Base-by-base conservation (phyloP, 1,140 invertebrate genomes). In the Cotesia chilonis region DNA sequence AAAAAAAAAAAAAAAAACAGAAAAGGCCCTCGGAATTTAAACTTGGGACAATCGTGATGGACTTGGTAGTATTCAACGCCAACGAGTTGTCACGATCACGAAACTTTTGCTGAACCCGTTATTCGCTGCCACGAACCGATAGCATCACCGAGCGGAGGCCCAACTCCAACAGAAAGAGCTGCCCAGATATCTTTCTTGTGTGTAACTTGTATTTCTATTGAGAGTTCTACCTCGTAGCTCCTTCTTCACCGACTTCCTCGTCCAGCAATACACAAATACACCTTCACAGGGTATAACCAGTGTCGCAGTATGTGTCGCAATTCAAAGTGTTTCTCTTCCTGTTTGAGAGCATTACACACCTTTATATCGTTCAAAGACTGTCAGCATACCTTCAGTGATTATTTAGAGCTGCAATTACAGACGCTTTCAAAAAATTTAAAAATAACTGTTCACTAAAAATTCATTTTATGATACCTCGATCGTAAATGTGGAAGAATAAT, bases 41-140 rank as follows among this genome's bases (percentile, higher is more conserved):
- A 72, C 71, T 54, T 52, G 71, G 65, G 12, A 61, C 41, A 66
- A 73, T 72, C 71, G 68, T 72, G 74, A 75, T 75, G 74, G 70
- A 72, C 74, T 70, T 67, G 65, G 55, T 63, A 67, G 59, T 47
- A 72, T 68, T 70, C 60, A 52, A 74, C 63, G 74, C 68, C 74
- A 68, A 68, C 66, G 74, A 70, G 70, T 75, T 72, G 74, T 72
- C 74, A 75, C 72, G 75, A 76, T 76, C 75, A 76, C 72, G 70
- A 76, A 76, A 73, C 68, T 71, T 76, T 74, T 70, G 61, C 70
- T 66, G 60, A 72, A 74, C 68, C 74, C 74, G 74, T 75, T 75
- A 75, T 64, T 75, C 68, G 64, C 63, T 37, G 17, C 60, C 60
- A 68, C 66, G 66, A 55, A 75, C 41, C 74, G 74, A 73, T 75